phyloP scores from a whole-genome alignment of 2,797 vertebrate genomes.

The Acanthurus leucopareius region DNA sequence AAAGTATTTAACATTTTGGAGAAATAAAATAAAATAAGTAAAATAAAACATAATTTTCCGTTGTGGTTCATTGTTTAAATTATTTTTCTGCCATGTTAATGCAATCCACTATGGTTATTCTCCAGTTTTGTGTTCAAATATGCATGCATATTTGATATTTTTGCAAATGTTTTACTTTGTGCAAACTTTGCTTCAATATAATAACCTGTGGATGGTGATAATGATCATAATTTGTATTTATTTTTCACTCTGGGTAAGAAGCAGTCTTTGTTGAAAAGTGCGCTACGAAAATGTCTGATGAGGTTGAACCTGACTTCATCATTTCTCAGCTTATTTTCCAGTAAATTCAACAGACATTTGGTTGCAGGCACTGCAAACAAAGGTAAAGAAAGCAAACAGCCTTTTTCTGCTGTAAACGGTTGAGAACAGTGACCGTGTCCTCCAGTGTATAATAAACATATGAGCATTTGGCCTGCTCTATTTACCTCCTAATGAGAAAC shows the following conservation, averaged over 20 bases:
- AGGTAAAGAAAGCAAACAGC: conserved; percentile 73
- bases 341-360: conserved; percentile 63
- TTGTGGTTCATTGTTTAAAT: not conserved
- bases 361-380: conserved; percentile 69
- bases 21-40: not conserved
- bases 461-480: conserved; percentile 80
- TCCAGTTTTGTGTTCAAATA: conserved; percentile 5
- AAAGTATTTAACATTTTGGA: not conserved
- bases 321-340: conserved; percentile 60
- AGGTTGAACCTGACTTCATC: conserved; percentile 38
- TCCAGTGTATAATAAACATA: conserved; percentile 84
- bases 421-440: conserved; percentile 76
- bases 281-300: conserved; percentile 38
- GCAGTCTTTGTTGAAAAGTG: conserved; percentile 33
- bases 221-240: not conserved
- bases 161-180: not conserved
- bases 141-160: not conserved
- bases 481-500: conserved; percentile 85
- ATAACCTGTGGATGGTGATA: conserved; percentile 2
- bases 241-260: conserved; percentile 38
- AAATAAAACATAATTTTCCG: not conserved
- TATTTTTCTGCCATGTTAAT: not conserved
- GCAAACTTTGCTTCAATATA: conserved; percentile 19
- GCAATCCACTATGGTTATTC: not conserved
- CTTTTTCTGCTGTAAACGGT: conserved; percentile 67